Percentiles rank a stretch among this genome's conserved stretches.
These are phyloP conservation scores for Cynopterus brachyotis DNA, from an alignment of 2,113 vertebrate genomes.

Conservation along the genomic window DNA sequence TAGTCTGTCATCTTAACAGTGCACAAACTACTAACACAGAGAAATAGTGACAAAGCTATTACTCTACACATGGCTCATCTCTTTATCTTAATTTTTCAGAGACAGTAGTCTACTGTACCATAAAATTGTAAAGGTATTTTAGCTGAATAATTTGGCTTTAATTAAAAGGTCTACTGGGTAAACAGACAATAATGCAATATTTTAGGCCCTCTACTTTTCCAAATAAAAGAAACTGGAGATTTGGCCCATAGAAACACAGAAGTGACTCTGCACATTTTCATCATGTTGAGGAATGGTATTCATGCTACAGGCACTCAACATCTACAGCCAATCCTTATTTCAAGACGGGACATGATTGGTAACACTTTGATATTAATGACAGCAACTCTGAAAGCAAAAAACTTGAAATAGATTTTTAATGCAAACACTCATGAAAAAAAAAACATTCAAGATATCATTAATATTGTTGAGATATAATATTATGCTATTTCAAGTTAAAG, in stretches of 20 bases:
- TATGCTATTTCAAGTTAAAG: neutral
- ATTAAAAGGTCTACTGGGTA: neutral
- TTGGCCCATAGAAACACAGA: constrained; percentile 22
- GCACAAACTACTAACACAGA: neutral
- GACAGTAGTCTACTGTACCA: neutral
- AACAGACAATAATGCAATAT: constrained; percentile 41
- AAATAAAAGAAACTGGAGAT: constrained; percentile 64
- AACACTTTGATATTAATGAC: constrained; percentile 37
- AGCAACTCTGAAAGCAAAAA: constrained; percentile 12
- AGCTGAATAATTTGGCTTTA: constrained; percentile 38
- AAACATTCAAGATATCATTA: neutral
- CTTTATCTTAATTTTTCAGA: constrained; percentile 32
- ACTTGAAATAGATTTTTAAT: constrained; percentile 16
- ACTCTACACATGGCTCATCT: neutral
- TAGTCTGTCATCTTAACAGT: neutral
- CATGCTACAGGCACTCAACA: neutral
- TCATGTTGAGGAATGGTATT: neutral
- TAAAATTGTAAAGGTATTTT: constrained; percentile 29
- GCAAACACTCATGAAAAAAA: neutral
- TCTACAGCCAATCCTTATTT: constrained; percentile 11
- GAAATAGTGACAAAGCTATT: neutral
- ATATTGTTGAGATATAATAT: neutral
- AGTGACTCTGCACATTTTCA: constrained; percentile 70
- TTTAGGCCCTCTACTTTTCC: constrained; percentile 44
- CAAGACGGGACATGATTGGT: neutral